Evolutionary conservation across 2,888 invertebrate genomes (phyloP).

Genomic region (Acleris holmiana): DNA sequence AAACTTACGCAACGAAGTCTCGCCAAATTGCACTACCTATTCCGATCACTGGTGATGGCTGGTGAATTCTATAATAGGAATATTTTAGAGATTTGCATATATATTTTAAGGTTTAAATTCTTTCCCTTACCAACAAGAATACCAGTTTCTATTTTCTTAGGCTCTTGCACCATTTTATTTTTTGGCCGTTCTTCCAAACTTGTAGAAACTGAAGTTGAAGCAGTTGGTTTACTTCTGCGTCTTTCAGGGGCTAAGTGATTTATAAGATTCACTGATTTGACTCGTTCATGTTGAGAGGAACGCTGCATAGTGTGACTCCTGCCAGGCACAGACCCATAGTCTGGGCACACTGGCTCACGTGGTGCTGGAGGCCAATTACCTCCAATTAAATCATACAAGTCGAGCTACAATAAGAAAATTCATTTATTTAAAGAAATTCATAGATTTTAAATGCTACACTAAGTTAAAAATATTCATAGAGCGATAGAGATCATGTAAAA

Average conservation of each 20-base stretch:
- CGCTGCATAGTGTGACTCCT: constrained; percentile 71
- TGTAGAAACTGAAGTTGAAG: constrained; percentile 43
- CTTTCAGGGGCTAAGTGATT: constrained; percentile 81
- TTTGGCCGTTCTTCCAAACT: constrained; percentile 50
- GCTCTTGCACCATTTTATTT: constrained; percentile 74
- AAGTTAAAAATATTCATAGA: too few species aligned
- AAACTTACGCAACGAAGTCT: too few species aligned
- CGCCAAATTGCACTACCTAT: too few species aligned
- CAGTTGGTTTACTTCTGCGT: constrained; percentile 59
- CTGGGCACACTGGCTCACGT: constrained; percentile 59
- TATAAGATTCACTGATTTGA: constrained; percentile 85
- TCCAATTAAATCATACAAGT: constrained; percentile 75
- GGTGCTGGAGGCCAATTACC: constrained; percentile 80
- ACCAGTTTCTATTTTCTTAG: constrained; percentile 76
- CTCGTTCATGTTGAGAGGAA: constrained; percentile 70
- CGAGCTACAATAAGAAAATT: constrained; percentile 59
- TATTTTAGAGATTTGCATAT: too few species aligned
- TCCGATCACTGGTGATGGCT: too few species aligned
- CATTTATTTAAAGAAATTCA: not conserved
- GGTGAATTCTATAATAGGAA: too few species aligned
- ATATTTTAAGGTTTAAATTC: too few species aligned
- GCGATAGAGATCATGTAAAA: too few species aligned
- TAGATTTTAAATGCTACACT: not conserved
- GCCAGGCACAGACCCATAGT: constrained; percentile 67
- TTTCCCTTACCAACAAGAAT: constrained; percentile 69